Conservation (phyloP, 2,113 vertebrate genomes). For the Motacilla tschutschensis region DNA sequence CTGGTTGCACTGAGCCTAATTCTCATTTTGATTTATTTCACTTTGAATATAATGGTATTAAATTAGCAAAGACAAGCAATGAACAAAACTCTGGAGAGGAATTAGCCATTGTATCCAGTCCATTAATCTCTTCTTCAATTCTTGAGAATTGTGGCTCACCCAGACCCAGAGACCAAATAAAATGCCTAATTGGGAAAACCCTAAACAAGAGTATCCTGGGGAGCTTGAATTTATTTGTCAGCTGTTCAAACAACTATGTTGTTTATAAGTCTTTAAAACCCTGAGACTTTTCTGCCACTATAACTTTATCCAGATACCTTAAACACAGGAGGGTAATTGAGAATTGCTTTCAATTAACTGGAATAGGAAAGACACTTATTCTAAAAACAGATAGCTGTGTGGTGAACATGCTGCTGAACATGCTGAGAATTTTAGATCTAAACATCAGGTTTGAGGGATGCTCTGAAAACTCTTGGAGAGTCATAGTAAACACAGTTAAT, state of each 20-base stretch:
- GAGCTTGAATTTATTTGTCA: slow-evolving; percentile 82
- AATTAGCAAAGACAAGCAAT: slow-evolving; percentile 78
- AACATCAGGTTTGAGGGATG: slow-evolving; percentile 54
- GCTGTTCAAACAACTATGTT: slow-evolving; percentile 79
- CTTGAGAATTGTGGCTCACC: slow-evolving; percentile 77
- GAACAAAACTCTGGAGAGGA: slow-evolving; percentile 78
- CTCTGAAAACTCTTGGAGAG: slow-evolving; percentile 39
- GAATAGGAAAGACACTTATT: slow-evolving; percentile 75
- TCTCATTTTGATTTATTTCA: slow-evolving; percentile 81
- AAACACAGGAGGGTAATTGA: slow-evolving; percentile 77
- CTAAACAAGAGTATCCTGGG: slow-evolving; percentile 79
- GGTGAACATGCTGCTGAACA: slow-evolving; percentile 66
- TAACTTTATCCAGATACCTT: slow-evolving; percentile 76
- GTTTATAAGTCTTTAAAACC: slow-evolving; percentile 81
- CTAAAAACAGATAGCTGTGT: slow-evolving; percentile 72
- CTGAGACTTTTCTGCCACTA: slow-evolving; percentile 68
- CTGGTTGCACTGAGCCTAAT: slow-evolving; percentile 61
- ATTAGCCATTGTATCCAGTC: slow-evolving; percentile 79
- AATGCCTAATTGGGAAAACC: slow-evolving; percentile 83
- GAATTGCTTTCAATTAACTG: slow-evolving; percentile 83
- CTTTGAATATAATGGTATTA: slow-evolving; percentile 74
- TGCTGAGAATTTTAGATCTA: slow-evolving; percentile 69
- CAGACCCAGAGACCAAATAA: slow-evolving; percentile 82
- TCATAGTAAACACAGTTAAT: neutral
- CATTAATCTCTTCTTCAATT: slow-evolving; percentile 81